Evolutionary conservation across 2,113 vertebrate species (phyloP), one percentile per base, ranked within the genome.

Genomic region (Solea senegalensis): DNA sequence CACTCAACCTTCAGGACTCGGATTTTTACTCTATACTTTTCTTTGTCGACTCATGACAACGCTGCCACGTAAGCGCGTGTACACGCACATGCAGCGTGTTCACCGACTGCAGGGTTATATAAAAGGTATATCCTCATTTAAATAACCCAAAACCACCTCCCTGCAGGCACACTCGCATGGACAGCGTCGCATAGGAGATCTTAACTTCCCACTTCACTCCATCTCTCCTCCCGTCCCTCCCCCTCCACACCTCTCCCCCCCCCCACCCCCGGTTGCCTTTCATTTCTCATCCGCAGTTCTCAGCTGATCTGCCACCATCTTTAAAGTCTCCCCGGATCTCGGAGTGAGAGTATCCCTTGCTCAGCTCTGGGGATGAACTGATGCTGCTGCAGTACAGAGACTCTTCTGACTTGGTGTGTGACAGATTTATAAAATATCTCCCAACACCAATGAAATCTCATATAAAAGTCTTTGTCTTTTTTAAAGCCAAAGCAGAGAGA

Each of bases 231-330:
- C 58, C 4, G 54, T 74, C 74, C 54, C 34, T 63, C 50, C 46
- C 34, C 5, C 34, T 66, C 65, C 60, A 54, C 60, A 28, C 26
- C 54, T 56, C 65, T n/a, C 43, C 26, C 34, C 62, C 16, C 15
- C 50, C 52, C 52, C 14, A 46, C 68, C 43, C 67, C 39, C 40
- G 65, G 69, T 48, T 11, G 82, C 56, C 56, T 66, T 81, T 81
- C 78, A 80, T 73, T 82, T 78, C 60, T 78, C 73, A 79, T 82
- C 78, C 67, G 69, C 70, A 77, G 69, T 52, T 76, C 76, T 69
- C 5, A 16, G 65, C 69, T 81, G 81, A 84, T 85, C 78, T 78
- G 78, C 74, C 76, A 61, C 78, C 83, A 81, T 87, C 82, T 85
- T 86, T 85, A 65, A 85, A 89, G 86, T 76, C 60, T 40, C 56